Percentiles rank a stretch among this genome's conserved stretches.
Conservation (phyloP, 2,888 invertebrate species). For the Galerucella calmariensis region DNA sequence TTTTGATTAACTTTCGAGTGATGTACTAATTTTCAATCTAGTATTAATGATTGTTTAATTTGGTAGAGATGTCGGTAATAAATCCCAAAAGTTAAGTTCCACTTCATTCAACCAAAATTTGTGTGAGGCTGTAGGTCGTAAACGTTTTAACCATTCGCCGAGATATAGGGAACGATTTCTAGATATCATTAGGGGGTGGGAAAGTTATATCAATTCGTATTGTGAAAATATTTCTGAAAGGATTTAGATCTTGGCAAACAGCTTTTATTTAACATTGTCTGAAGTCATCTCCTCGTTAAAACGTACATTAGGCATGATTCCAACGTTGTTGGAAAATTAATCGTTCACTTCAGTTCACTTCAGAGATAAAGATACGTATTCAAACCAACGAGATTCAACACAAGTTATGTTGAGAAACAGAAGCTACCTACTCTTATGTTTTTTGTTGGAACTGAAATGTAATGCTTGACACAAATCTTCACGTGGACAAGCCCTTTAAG, state of each 20-base stretch:
- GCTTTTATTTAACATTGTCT: slow-evolving; percentile 27
- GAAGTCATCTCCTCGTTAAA: slow-evolving; percentile 17
- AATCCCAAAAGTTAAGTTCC: not conserved
- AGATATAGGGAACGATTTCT: slow-evolving; percentile 22
- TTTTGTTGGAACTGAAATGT: too few species aligned
- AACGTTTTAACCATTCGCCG: slow-evolving; percentile 31
- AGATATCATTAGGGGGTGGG: slow-evolving; percentile 25
- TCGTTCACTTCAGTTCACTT: not conserved
- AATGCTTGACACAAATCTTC: too few species aligned
- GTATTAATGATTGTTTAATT: not conserved
- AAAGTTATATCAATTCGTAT: slow-evolving; percentile 34
- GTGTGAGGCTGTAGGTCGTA: slow-evolving; percentile 11
- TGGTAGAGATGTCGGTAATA: not conserved
- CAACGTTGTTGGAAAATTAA: slow-evolving; percentile 8
- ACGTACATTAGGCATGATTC: slow-evolving; percentile 16
- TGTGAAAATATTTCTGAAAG: slow-evolving; percentile 28
- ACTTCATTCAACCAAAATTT: not conserved
- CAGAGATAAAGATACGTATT: not conserved
- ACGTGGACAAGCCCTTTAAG: too few species aligned
- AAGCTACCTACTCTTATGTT: too few species aligned
- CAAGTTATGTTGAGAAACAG: too few species aligned
- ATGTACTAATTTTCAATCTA: not conserved
- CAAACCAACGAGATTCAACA: not conserved
- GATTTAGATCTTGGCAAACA: slow-evolving; percentile 30
- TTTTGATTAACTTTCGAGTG: not conserved